A percentile compares a stretch with the other conserved stretches of the same genome.
These are phyloP conservation scores for Probosciger aterrimus DNA, from an alignment of 2,113 vertebrate genomes.

Conservation along the genomic window DNA sequence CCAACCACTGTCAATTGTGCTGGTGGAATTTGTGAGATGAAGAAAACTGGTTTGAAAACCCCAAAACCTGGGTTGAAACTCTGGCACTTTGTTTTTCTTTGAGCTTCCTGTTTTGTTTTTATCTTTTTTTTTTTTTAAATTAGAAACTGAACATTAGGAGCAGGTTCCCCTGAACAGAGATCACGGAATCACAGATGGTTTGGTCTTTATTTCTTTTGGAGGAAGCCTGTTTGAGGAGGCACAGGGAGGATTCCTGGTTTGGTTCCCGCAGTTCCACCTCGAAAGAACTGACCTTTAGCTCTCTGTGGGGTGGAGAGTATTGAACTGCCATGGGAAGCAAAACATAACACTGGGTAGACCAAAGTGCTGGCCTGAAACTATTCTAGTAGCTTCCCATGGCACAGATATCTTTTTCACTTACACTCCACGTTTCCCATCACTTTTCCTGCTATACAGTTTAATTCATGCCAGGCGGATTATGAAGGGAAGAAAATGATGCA, in stretches of 20 bases:
- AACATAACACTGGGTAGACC: conserved; percentile 8
- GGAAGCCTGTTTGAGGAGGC: not conserved
- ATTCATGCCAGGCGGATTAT: conserved; percentile 78
- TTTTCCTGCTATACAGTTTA: conserved; percentile 78
- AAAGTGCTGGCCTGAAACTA: conserved; percentile 5
- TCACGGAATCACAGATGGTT: not conserved
- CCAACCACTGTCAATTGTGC: not conserved
- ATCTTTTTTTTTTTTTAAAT: not conserved
- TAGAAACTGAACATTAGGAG: not conserved
- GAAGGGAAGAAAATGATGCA: conserved; percentile 72
- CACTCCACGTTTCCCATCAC: conserved; percentile 41
- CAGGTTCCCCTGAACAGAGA: not conserved
- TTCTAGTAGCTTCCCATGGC: conserved; percentile 34
- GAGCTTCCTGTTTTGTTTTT: not conserved
- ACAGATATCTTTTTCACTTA: conserved; percentile 22
- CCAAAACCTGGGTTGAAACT: not conserved
- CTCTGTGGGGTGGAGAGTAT: conserved; percentile 18
- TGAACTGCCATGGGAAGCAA: conserved; percentile 39
- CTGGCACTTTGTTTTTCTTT: not conserved
- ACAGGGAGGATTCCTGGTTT: not conserved
- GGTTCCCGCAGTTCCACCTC: conserved; percentile 11
- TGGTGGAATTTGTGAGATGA: not conserved
- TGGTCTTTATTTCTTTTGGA: not conserved
- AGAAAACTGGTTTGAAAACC: not conserved
- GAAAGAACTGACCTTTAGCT: conserved; percentile 48